Evolutionary conservation across 2,113 vertebrate genomes (phyloP).

Genomic region (Columba janthina): DNA sequence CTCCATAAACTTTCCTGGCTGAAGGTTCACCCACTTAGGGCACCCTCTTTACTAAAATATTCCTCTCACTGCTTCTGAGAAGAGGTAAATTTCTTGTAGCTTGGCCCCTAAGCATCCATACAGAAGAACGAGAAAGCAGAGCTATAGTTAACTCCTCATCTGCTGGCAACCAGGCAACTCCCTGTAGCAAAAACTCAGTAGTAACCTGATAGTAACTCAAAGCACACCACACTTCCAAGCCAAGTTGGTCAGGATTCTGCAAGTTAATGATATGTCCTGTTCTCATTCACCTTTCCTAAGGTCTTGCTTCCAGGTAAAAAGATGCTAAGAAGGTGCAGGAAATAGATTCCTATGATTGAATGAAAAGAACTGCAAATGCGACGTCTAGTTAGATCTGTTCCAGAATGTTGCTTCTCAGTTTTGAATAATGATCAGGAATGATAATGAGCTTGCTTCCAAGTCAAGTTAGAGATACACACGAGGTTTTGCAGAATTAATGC

Average conservation of each 20-base stretch:
- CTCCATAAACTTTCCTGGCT: background rate
- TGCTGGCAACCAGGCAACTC: background rate
- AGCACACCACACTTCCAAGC: background rate
- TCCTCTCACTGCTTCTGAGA: background rate
- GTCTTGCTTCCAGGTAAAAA: background rate
- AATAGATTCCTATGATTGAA: background rate
- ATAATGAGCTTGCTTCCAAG: background rate
- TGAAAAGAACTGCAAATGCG: background rate
- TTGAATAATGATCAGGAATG: background rate
- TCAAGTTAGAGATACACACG: rapidly evolving
- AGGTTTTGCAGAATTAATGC: background rate
- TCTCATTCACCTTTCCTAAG: background rate
- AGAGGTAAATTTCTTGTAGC: background rate
- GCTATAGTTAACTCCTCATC: background rate
- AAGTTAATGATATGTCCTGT: rapidly evolving
- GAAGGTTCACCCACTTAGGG: background rate
- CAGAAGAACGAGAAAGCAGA: background rate
- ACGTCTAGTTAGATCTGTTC: background rate
- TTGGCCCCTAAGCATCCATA: background rate
- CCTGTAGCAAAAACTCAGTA: background rate
- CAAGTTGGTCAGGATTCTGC: background rate
- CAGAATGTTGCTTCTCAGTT: background rate
- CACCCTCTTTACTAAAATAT: background rate
- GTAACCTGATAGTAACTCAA: background rate
- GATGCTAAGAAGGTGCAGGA: background rate